A percentile compares a stretch with the other conserved stretches of the same genome.
phyloP scores from a whole-genome alignment of 2,113 vertebrate genomes.

The Paracyprichromis sp. region DNA sequence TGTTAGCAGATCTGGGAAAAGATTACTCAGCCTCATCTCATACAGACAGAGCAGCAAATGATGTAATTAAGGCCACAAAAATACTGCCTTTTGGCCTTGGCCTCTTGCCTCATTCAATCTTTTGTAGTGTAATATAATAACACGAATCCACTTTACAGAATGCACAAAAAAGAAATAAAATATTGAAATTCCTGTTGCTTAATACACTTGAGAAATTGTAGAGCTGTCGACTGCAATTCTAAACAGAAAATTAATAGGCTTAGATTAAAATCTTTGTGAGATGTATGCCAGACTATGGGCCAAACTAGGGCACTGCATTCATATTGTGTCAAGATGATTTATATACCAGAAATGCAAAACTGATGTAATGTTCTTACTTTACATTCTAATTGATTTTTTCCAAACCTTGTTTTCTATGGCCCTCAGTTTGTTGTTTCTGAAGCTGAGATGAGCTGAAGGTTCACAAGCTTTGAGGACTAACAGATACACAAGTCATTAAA shows the following conservation, averaged over 20 bases:
- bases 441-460: neutral
- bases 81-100: constrained; percentile 26
- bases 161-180: neutral
- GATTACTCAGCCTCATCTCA: constrained; percentile 63
- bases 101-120: constrained; percentile 20
- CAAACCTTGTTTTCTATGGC: neutral
- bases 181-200: neutral
- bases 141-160: neutral
- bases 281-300: neutral
- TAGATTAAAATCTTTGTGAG: neutral
- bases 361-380: neutral
- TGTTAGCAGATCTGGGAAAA: constrained; percentile 63
- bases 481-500: neutral
- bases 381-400: neutral
- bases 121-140: neutral
- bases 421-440: neutral
- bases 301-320: neutral
- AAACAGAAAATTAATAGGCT: neutral
- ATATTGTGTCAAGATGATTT: neutral
- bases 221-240: neutral
- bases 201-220: neutral
- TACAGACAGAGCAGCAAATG: constrained; percentile 43
- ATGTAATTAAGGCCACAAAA: constrained; percentile 54
- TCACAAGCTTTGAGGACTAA: neutral
- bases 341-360: neutral